Conservation (phyloP, 2,113 vertebrate genomes). For the Gobiocypris rarus region DNA sequence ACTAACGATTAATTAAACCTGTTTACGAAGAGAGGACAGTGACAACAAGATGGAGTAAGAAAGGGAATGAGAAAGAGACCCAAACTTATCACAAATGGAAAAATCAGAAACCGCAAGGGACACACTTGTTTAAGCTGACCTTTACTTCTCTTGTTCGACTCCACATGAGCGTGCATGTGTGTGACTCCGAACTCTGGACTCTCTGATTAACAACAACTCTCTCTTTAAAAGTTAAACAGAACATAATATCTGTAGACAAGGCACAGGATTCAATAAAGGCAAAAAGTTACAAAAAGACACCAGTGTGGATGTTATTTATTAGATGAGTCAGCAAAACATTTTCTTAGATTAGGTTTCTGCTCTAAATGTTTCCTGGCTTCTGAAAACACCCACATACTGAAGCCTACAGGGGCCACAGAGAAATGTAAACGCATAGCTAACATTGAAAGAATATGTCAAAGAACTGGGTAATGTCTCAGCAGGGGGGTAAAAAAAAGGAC, state of each 20-base stretch:
- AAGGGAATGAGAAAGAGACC: slow-evolving; percentile 25
- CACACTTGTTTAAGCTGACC: slow-evolving; percentile 73
- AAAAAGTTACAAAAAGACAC: slow-evolving; percentile 22
- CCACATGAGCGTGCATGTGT: slow-evolving; percentile 46
- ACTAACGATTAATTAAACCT: slow-evolving; percentile 76
- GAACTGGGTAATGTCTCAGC: slow-evolving; percentile 16
- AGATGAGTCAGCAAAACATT: slow-evolving; percentile 20
- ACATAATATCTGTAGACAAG: background rate
- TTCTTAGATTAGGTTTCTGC: background rate
- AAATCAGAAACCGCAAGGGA: slow-evolving; percentile 60
- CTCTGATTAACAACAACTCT: slow-evolving; percentile 20
- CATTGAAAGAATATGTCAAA: slow-evolving; percentile 26
- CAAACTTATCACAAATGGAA: slow-evolving; percentile 56
- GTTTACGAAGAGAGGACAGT: slow-evolving; percentile 71
- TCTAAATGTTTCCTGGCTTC: background rate
- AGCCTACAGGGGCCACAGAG: background rate
- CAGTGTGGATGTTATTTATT: slow-evolving; percentile 10
- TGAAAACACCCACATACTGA: slow-evolving; percentile 6
- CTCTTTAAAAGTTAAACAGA: slow-evolving; percentile 33
- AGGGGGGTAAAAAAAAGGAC: slow-evolving; percentile 31
- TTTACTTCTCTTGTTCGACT: slow-evolving; percentile 64
- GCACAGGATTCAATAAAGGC: slow-evolving; percentile 10
- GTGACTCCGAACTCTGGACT: background rate
- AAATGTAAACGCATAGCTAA: slow-evolving; percentile 27
- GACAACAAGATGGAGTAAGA: slow-evolving; percentile 48